A percentile compares a stretch with the other conserved stretches of the same genome.
These are phyloP conservation scores for Dendrocincla fuliginosa DNA, from an alignment of 2,797 vertebrate species.

Conservation along the genomic window DNA sequence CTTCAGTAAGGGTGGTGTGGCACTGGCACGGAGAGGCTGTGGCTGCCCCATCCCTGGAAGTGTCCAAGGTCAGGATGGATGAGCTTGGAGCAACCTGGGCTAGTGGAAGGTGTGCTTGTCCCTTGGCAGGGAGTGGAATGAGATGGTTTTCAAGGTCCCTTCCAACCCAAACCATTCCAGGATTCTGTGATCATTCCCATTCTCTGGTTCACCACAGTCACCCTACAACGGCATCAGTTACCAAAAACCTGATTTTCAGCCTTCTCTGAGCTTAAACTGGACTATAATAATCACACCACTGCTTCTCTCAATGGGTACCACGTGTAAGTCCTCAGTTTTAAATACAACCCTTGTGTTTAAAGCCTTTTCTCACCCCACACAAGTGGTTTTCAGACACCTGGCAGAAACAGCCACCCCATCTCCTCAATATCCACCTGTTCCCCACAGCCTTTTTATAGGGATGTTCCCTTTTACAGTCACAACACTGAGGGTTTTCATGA, in stretches of 20 bases:
- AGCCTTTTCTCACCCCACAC: neutral
- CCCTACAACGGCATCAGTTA: neutral
- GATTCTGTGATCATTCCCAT: neutral
- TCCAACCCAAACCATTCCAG: neutral
- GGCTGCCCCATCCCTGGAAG: neutral
- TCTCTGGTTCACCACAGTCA: neutral
- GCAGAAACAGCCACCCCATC: neutral
- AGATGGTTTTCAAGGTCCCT: neutral
- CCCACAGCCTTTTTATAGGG: neutral
- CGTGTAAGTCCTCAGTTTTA: neutral
- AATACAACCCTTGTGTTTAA: neutral
- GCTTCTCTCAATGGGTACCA: neutral
- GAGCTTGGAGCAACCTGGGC: neutral
- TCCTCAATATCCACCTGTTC: neutral
- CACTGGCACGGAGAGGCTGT: neutral
- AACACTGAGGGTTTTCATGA: neutral
- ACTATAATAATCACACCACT: neutral
- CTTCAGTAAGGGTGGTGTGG: neutral
- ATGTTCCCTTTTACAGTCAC: neutral
- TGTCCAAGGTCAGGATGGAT: neutral
- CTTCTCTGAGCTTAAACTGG: neutral
- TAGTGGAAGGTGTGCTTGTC: neutral
- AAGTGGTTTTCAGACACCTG: neutral
- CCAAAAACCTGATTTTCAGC: neutral
- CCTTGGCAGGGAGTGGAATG: neutral